Base-by-base conservation (phyloP, 1,140 invertebrate genomes). In the Drosophila serrata region DNA sequence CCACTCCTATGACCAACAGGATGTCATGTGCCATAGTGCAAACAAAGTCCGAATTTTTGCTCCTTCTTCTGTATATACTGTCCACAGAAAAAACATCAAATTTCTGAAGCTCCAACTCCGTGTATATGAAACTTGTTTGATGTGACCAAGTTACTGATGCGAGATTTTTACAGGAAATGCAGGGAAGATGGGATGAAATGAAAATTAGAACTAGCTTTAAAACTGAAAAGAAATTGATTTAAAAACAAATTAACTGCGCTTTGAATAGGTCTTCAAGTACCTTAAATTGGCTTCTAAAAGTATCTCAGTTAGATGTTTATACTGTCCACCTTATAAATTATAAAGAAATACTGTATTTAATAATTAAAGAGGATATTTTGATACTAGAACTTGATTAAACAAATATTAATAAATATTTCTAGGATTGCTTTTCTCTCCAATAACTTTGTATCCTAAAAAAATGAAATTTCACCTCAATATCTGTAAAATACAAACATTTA, bases 11-110 rank as follows among this genome's bases (percentile, higher is more conserved):
- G 9, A 3, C 35, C n/a, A 58, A 48, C 51, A 72, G 68, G 68
- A 72, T 70, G 65, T 72, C 51, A 58, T 57, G 68, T 72, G 68
- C 68, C 65, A 33, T 33, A 69, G 65, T 53, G 61, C 65, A 69
- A 69, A 69, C 65, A 69, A 69, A 69, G 61, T 69, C 35, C 15
- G 37, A 53, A 43, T 51, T 69, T 65, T 48, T 43, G n/a, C 24
- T 24, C 53, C 27, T 3, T 24, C 43, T 40, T n/a, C n/a, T 22
- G n/a, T 27, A 7, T 31, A 49, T 68, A 33, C 46, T 22, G 42
- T 11, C 8, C 17, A n/a, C 24, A 58, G 13, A 40, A 72, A 65
- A 45, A 39, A 39, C 15, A 72, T 33, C 4, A 48, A 27, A 70
- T 58, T 58, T 70, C n/a, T 27, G 13, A n/a, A 29, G 63, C 17